phyloP scores from a whole-genome alignment of 2,797 vertebrate species.

The Peromyscus eremicus region DNA sequence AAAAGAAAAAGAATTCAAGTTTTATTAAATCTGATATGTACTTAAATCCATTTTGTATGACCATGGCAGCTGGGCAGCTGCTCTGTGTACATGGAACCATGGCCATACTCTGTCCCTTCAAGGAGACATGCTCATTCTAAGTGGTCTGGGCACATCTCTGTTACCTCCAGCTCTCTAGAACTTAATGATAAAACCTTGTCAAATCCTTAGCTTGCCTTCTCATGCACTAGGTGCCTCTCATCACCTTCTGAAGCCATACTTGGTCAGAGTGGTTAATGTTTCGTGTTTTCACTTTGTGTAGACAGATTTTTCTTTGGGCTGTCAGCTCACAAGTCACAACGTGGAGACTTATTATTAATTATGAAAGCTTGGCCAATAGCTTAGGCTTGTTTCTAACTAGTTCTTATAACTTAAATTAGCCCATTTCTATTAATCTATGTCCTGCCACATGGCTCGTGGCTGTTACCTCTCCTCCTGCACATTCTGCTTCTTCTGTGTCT shows the following conservation, averaged over 20 bases:
- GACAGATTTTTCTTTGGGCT: no score
- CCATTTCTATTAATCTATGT: no score
- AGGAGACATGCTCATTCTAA: not conserved
- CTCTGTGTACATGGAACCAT: not conserved
- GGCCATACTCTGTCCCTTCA: no score
- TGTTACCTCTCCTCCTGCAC: no score
- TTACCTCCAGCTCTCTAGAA: not conserved
- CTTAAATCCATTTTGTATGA: not conserved
- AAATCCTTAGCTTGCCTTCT: not conserved
- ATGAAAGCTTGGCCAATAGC: no score
- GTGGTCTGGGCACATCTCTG: not conserved
- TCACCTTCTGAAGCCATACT: not conserved
- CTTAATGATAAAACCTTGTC: not conserved
- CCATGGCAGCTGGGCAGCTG: not conserved
- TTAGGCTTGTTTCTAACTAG: no score
- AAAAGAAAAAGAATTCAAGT: not conserved
- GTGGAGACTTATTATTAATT: no score
- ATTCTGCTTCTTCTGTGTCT: no score
- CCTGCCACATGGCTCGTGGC: no score
- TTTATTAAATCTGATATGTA: not conserved
- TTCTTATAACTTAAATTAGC: no score
- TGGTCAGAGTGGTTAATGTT: not conserved
- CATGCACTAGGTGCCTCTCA: fast-evolving
- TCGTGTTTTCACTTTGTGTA: not conserved
- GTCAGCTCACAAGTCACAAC: no score